Evolutionary conservation across 2,888 invertebrate genomes (phyloP).

Genomic region (Eupithecia exiguata): DNA sequence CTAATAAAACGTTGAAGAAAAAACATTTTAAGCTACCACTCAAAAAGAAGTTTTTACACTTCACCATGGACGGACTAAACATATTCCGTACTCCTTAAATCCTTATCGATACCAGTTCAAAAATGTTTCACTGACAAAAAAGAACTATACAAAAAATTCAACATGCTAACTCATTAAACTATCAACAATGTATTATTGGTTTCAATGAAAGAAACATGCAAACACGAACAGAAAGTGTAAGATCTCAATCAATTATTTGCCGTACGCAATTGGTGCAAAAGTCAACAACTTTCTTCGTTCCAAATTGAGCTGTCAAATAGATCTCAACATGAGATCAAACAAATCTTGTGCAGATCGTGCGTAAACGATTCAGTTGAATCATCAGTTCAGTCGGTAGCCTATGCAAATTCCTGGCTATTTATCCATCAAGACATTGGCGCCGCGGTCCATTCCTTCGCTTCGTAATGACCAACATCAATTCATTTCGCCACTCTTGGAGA

Average conservation of each 20-base stretch:
- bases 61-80: neutral
- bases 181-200: neutral
- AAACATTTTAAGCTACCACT: neutral
- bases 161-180: neutral
- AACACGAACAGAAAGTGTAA: slow-evolving; percentile 39
- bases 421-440: slow-evolving; percentile 32
- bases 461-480: slow-evolving; percentile 33
- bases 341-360: slow-evolving; percentile 46
- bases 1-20: neutral
- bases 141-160: neutral
- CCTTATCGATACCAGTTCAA: neutral
- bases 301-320: slow-evolving; percentile 54
- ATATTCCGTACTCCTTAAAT: neutral
- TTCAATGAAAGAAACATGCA: slow-evolving; percentile 15
- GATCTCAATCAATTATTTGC: slow-evolving; percentile 39
- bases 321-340: slow-evolving; percentile 48
- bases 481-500: slow-evolving; percentile 22
- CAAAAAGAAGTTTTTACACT: neutral
- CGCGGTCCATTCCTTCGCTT: slow-evolving; percentile 28
- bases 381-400: slow-evolving; percentile 41
- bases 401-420: slow-evolving; percentile 38
- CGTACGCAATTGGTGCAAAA: slow-evolving; percentile 41
- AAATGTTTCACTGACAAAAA: neutral
- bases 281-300: slow-evolving; percentile 67
- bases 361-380: slow-evolving; percentile 44